Evolutionary conservation across 2,113 vertebrate species (phyloP).

Genomic region (Ciconia boyciana): DNA sequence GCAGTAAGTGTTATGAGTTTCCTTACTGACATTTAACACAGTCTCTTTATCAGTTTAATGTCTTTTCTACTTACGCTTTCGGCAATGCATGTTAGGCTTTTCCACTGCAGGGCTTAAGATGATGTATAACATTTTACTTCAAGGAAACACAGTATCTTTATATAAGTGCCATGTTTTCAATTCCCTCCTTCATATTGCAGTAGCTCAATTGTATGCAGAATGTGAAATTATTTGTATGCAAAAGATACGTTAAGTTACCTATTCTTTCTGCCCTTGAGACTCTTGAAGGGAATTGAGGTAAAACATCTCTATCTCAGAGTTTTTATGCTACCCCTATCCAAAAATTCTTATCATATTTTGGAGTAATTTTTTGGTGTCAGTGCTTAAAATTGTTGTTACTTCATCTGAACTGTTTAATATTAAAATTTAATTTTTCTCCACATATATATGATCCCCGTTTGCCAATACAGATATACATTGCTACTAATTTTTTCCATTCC

Average conservation of each 20-base stretch:
- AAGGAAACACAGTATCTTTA: neutral
- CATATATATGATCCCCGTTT: neutral
- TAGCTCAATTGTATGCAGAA: neutral
- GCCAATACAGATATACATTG: neutral
- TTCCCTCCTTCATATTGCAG: neutral
- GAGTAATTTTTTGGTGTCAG: neutral
- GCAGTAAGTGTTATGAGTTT: neutral
- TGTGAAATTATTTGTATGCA: neutral
- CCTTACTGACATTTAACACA: neutral
- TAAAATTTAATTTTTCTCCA: neutral
- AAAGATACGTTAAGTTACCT: neutral
- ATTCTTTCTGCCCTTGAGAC: neutral
- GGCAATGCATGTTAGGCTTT: neutral
- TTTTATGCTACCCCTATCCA: neutral
- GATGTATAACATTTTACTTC: neutral
- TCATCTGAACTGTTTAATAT: neutral
- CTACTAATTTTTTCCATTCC: neutral
- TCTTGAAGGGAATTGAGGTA: neutral
- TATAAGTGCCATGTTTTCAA: neutral
- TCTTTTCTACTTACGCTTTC: neutral
- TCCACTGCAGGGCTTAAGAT: neutral
- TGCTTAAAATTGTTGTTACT: neutral
- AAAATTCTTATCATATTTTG: neutral
- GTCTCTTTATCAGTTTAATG: conserved; percentile 19
- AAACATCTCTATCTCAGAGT: neutral